Evolutionary conservation across 2,113 vertebrate species (phyloP).

Genomic region (Isurus oxyrinchus): DNA sequence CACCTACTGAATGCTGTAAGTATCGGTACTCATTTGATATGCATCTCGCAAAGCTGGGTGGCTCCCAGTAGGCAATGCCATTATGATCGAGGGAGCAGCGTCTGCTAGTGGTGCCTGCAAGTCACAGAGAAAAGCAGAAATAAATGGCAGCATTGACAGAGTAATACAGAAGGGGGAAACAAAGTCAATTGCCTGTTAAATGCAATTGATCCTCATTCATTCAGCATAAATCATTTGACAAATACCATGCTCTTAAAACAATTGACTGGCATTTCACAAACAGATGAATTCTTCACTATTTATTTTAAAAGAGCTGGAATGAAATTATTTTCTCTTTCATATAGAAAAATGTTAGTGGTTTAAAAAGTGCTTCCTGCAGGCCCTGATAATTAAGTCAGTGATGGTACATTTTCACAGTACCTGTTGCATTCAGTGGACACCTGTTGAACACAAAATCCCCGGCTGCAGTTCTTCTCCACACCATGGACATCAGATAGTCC

Average conservation of each 20-base stretch:
- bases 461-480: constrained; percentile 95
- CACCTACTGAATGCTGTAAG: constrained; percentile 99
- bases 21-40: constrained; percentile 99
- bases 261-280: neutral
- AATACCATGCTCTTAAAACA: neutral
- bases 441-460: constrained; percentile 93
- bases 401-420: constrained; percentile 52
- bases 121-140: constrained; percentile 54
- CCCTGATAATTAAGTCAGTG: neutral
- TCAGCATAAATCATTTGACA: neutral
- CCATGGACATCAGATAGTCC: constrained; percentile 90
- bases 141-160: constrained; percentile 26
- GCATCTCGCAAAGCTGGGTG: constrained; percentile 98
- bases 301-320: constrained; percentile 4
- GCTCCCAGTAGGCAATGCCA: constrained; percentile 97
- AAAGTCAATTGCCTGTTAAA: neutral
- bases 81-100: constrained; percentile 97
- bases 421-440: constrained; percentile 94
- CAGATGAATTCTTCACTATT: neutral
- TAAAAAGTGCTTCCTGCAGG: neutral
- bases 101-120: constrained; percentile 95
- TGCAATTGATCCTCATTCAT: neutral
- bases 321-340: constrained; percentile 35
- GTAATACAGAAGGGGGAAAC: neutral
- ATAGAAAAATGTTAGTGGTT: neutral